Evolutionary conservation across 1,140 invertebrate genomes (phyloP).

Genomic region (Akabosia matsudoensis): DNA sequence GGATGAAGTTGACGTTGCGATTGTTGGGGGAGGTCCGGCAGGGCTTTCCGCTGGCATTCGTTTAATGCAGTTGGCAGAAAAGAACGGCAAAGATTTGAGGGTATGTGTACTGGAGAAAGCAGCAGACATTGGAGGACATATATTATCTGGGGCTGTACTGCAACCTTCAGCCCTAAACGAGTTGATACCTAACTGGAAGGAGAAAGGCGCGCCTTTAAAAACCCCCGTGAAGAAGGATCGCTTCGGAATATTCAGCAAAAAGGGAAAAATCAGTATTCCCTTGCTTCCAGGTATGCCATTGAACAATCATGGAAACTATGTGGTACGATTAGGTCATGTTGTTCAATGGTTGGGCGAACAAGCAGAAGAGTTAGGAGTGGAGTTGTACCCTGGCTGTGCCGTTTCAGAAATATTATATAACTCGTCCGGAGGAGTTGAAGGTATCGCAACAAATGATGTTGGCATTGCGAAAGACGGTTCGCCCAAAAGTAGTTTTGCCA

Average conservation of each 20-base stretch:
- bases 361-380: constrained; percentile 92
- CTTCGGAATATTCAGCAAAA: constrained; percentile 81
- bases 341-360: constrained; percentile 95
- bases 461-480: constrained; percentile 97
- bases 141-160: constrained; percentile 93
- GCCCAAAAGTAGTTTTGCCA: constrained; percentile 92
- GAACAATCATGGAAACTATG: constrained; percentile 98
- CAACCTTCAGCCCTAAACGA: constrained; percentile 89
- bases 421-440: constrained; percentile 81
- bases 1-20: constrained; percentile 93
- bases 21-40: constrained; percentile 96
- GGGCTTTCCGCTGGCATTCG: constrained; percentile 93
- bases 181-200: constrained; percentile 96
- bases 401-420: constrained; percentile 90
- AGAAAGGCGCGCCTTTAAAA: constrained; percentile 83
- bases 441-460: constrained; percentile 96
- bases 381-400: constrained; percentile 94
- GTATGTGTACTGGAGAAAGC: constrained; percentile 96
- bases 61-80: constrained; percentile 76
- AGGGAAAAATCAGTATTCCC: constrained; percentile 75
- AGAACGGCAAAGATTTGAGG: constrained; percentile 80
- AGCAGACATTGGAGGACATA: constrained; percentile 91
- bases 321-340: constrained; percentile 92
- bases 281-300: constrained; percentile 89
- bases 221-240: constrained; percentile 86